phyloP scores from a whole-genome alignment of 2,888 invertebrate genomes.

The Mylabris sibirica region DNA sequence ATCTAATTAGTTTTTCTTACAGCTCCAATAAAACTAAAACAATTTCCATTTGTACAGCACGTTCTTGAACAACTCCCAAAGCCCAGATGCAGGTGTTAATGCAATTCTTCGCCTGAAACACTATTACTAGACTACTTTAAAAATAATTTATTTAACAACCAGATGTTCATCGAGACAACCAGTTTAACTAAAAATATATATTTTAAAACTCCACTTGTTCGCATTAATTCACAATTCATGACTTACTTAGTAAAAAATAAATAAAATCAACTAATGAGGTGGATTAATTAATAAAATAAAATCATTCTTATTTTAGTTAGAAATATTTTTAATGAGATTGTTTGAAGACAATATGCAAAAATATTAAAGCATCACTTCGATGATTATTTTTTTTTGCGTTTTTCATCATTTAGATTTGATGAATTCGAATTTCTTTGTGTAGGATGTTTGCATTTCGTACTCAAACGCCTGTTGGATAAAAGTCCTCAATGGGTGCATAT shows the following conservation, averaged over 20 bases:
- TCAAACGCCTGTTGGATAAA: not conserved
- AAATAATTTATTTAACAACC: conserved; percentile 31
- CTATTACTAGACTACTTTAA: conserved; percentile 20
- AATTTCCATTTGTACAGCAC: not conserved
- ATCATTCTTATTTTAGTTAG: no score
- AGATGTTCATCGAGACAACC: conserved; percentile 33
- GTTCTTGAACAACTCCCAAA: not conserved
- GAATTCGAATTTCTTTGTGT: no score
- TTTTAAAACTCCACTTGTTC: conserved; percentile 21
- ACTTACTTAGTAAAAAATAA: conserved; percentile 24
- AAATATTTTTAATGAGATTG: not conserved
- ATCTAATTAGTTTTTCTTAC: no score
- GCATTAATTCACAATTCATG: conserved; percentile 32
- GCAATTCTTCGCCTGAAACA: conserved; percentile 24
- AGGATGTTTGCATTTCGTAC: not conserved
- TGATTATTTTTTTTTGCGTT: no score
- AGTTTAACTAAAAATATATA: conserved; percentile 27
- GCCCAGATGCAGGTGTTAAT: conserved; percentile 30
- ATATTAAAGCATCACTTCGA: not conserved
- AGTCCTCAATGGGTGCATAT: not conserved
- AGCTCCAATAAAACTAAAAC: not conserved
- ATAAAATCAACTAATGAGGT: not conserved
- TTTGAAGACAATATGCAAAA: not conserved
- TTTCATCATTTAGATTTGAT: no score
- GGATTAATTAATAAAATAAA: no score